A percentile compares a stretch with the other conserved stretches of the same genome.
Evolutionary conservation across 2,797 vertebrate genomes (phyloP).

Genomic region (Hemibagrus guttatus): DNA sequence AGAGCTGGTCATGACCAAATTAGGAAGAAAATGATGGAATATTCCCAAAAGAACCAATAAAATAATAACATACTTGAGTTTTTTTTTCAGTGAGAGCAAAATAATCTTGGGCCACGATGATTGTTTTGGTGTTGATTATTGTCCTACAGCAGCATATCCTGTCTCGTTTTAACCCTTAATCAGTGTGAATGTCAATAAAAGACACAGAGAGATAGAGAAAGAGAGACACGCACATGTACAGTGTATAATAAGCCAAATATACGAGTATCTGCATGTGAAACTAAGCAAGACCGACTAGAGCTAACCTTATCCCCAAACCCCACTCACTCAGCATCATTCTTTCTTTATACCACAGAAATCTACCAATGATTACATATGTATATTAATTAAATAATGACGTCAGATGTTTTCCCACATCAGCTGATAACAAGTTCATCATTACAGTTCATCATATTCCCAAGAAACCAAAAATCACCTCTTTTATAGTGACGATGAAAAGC

Average conservation of each 20-base stretch:
- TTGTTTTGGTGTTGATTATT: neutral
- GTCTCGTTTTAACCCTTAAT: neutral
- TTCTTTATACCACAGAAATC: neutral
- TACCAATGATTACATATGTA: neutral
- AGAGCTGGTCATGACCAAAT: neutral
- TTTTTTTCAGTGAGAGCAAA: neutral
- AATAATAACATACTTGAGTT: neutral
- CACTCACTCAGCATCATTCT: neutral
- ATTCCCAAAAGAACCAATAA: neutral
- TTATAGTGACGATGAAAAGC: neutral
- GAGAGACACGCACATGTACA: neutral
- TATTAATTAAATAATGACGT: neutral
- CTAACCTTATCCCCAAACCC: neutral
- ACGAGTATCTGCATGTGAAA: neutral
- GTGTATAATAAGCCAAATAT: neutral
- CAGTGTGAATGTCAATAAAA: neutral
- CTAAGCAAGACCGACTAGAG: neutral
- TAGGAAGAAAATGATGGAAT: neutral
- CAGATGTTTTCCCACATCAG: neutral
- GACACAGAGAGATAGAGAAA: neutral
- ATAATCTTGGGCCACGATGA: neutral
- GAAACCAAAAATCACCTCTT: neutral
- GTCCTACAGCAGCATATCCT: neutral
- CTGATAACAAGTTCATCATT: too few relatives aligned
- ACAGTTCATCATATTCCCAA: neutral